Base-by-base conservation (phyloP, 2,113 vertebrate genomes). In the Pyxicephalus adspersus region DNA sequence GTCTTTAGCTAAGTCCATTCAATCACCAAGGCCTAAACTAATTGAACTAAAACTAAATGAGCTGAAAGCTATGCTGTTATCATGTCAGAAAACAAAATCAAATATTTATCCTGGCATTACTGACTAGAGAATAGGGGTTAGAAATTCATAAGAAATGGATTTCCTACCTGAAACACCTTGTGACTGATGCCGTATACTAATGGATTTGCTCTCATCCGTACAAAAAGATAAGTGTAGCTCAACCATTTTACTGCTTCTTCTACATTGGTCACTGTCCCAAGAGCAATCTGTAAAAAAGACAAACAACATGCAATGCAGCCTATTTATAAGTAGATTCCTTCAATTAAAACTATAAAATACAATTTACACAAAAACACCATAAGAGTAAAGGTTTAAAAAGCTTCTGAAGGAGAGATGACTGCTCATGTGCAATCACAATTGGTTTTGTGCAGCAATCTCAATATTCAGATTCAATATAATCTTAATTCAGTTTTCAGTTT, bases 211-310 rank as follows among this genome's bases (percentile, higher is more conserved):
- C 98, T 96, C 96, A 98, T 98, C 85, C 97, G 95, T 73, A 99
- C 97, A 84, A 96, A 99, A 73, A 99, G 94, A 58, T 99, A 99
- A 65, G 96, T 98, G 87, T 99, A 99, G 91, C 96, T 98, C 86
- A 98, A 93, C 98, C 98, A 99, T 91, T 96, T 98, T 87, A 99
- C 97, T 57, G 96, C 98, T 91, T 99, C 98, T 85, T 98, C 97
- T 86, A 99, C 94, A 23, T 97, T 99, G 86, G 97, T 98, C 72
- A 99, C 96, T 0, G 97, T 98, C 84, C 98, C 98, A 73, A 99
- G 91, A 76, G 96, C 95, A 77, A 99, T 86, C 98, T 99, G 86
- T 18, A 91, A 89, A 83, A 4, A 64, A 68, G 64, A 90, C 87
- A 29, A 85, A 78, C 77, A 83, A 29, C 64, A 72, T 57, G 18